Percentiles rank a stretch among this genome's conserved stretches.
Conservation (phyloP, 2,888 invertebrate species). For the Synergus japonicus region DNA sequence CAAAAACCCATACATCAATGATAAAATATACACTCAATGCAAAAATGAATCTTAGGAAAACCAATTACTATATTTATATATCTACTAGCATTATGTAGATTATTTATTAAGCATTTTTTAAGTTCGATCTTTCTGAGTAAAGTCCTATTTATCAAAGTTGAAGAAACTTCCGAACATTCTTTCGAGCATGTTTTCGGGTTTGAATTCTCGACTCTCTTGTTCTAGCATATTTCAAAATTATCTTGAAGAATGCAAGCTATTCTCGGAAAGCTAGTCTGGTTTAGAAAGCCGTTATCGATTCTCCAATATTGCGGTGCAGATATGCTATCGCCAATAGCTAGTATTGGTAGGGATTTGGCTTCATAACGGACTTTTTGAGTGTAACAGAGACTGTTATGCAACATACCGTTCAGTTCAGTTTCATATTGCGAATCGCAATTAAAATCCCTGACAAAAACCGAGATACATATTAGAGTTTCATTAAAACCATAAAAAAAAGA, state of each 20-base stretch:
- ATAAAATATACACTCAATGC: too few relatives aligned
- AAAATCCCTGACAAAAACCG: neutral
- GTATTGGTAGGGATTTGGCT: conserved; percentile 23
- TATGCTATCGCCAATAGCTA: conserved; percentile 32
- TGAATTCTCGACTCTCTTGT: conserved; percentile 13
- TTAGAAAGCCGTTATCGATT: conserved; percentile 33
- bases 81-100: neutral
- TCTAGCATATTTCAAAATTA: conserved; percentile 32
- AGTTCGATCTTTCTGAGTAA: neutral
- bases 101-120: too few relatives aligned
- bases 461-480: neutral
- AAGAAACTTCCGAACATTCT: conserved; percentile 4
- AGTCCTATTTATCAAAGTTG: neutral
- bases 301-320: conserved; percentile 34
- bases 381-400: conserved; percentile 22
- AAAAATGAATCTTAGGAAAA: neutral
- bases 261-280: conserved; percentile 22
- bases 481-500: neutral
- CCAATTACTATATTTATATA: too few relatives aligned
- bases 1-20: neutral
- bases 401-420: conserved; percentile 8
- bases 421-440: neutral
- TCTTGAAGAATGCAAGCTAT: conserved; percentile 39
- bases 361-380: conserved; percentile 34
- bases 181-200: neutral